Evolutionary conservation across 1,140 invertebrate species (phyloP).

Genomic region (Leptestheria dahalacensis): DNA sequence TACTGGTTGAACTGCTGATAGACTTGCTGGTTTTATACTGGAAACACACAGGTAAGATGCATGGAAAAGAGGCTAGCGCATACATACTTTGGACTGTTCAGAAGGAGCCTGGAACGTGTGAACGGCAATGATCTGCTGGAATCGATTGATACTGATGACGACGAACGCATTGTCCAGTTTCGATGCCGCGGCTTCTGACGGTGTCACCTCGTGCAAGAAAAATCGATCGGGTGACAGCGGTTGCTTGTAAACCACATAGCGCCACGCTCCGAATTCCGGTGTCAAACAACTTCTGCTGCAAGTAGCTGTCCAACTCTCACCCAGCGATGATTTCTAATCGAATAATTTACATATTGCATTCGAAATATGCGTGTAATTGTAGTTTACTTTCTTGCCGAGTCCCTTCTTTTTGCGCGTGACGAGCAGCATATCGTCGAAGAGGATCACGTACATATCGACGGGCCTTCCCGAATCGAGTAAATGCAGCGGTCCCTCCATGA

Average conservation of each 20-base stretch:
- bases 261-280: background rate
- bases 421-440: conserved; percentile 55
- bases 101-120: conserved; percentile 39
- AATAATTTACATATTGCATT: no score
- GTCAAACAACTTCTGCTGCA: conserved; percentile 27
- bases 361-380: background rate
- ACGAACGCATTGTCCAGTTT: conserved; percentile 41
- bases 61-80: no score
- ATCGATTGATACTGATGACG: conserved; percentile 40
- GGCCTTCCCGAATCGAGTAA: conserved; percentile 40
- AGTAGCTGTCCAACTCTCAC: conserved; percentile 33
- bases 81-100: conserved; percentile 39
- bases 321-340: conserved; percentile 34
- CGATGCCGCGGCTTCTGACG: conserved; percentile 36
- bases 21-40: no score
- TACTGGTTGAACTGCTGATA: no score
- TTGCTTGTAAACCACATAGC: conserved; percentile 47
- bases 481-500: conserved; percentile 44
- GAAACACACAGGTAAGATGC: no score
- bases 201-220: conserved; percentile 44
- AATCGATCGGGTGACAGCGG: conserved; percentile 50
- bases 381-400: conserved; percentile 37
- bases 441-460: conserved; percentile 43
- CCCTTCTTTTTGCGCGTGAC: conserved; percentile 47
- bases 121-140: conserved; percentile 40